phyloP scores from a whole-genome alignment of 2,797 vertebrate species.

The Enoplosus armatus region DNA sequence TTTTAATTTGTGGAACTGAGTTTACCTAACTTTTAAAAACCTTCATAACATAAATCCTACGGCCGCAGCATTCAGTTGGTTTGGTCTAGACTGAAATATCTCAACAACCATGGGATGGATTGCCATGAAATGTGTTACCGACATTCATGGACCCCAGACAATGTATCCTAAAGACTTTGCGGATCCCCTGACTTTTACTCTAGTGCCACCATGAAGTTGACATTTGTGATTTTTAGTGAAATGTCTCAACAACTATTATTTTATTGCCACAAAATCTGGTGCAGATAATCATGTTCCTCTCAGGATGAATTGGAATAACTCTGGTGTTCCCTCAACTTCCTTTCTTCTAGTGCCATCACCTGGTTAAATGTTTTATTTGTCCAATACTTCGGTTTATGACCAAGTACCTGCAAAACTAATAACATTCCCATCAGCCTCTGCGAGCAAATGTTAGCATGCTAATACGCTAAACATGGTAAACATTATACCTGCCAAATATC shows the following conservation, averaged over 20 bases:
- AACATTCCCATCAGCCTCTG: neutral
- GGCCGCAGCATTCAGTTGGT: too few species aligned
- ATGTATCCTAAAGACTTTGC: neutral
- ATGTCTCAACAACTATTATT: neutral
- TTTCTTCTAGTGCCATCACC: neutral
- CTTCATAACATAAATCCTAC: neutral
- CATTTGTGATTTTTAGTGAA: neutral
- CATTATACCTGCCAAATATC: conserved; percentile 2
- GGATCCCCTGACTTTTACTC: neutral
- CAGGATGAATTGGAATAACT: neutral
- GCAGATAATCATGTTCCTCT: neutral
- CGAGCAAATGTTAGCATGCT: neutral
- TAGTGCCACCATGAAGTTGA: neutral
- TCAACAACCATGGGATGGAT: neutral
- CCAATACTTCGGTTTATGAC: neutral
- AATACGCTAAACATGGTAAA: neutral
- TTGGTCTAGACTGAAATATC: neutral
- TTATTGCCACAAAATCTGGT: neutral
- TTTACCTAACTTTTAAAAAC: neutral
- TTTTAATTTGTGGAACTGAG: neutral
- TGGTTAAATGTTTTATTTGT: neutral
- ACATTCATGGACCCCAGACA: neutral
- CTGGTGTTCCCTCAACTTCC: neutral
- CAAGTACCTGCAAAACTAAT: neutral
- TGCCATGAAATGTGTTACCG: neutral